Evolutionary conservation across 2,113 vertebrate genomes (phyloP).

Genomic region (Canis aureus): DNA sequence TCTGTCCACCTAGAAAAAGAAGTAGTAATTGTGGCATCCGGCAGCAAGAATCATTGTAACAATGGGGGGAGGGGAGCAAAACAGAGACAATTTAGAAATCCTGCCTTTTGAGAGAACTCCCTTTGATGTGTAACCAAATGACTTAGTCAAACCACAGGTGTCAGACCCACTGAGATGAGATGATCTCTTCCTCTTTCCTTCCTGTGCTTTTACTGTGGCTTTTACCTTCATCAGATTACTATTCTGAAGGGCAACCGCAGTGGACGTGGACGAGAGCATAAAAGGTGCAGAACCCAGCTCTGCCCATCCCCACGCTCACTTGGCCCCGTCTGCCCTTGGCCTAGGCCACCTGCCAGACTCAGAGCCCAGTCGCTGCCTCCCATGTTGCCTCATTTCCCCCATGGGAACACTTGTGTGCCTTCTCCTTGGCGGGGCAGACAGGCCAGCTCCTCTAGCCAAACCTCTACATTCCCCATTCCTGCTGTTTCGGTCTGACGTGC

Average conservation of each 20-base stretch:
- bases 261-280: background rate
- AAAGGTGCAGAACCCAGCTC: background rate
- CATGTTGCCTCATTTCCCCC: background rate
- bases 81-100: background rate
- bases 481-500: background rate
- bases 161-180: background rate
- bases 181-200: background rate
- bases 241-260: background rate
- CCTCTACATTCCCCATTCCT: background rate
- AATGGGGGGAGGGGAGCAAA: background rate
- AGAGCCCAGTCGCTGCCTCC: background rate
- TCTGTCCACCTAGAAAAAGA: constrained; percentile 16
- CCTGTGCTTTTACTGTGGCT: background rate
- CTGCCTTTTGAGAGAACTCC: background rate
- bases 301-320: background rate
- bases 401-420: background rate
- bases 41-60: background rate
- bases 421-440: background rate
- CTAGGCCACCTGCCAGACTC: background rate
- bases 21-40: background rate
- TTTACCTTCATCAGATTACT: background rate
- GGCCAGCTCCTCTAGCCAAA: background rate
- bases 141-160: background rate
- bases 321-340: background rate
- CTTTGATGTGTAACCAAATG: background rate